Conservation (phyloP, 2,797 vertebrate genomes). For the Chelmon rostratus region DNA sequence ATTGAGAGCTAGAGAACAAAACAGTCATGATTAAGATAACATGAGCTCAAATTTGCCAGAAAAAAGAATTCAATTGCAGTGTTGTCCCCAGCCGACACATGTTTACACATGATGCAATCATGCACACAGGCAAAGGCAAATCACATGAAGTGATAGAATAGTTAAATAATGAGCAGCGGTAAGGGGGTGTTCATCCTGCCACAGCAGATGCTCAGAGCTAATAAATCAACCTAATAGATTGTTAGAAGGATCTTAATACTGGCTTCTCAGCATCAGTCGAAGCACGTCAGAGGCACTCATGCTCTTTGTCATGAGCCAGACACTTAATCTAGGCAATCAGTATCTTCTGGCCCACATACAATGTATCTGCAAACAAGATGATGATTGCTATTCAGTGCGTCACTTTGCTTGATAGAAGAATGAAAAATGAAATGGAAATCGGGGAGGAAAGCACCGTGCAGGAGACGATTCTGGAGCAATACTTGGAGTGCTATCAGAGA, state of each 20-base stretch:
- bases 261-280: conserved; percentile 2
- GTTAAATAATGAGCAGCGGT: background rate
- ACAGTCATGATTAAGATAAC: conserved; percentile 19
- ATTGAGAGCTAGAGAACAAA: conserved; percentile 30
- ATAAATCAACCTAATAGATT: conserved; percentile 26
- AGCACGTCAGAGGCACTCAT: conserved; percentile 11
- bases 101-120: conserved; percentile 15
- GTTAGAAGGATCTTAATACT: conserved; percentile 14
- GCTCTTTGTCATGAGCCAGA: conserved; percentile 22
- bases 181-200: background rate
- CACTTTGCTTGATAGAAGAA: conserved; percentile 10
- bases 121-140: background rate
- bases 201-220: background rate
- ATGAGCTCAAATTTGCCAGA: conserved; percentile 8
- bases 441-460: background rate
- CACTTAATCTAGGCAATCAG: conserved; percentile 20
- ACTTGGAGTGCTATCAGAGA: conserved; percentile 31
- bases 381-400: conserved; percentile 42
- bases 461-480: conserved; percentile 15
- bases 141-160: background rate
- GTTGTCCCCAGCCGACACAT: background rate
- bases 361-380: conserved; percentile 26
- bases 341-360: background rate
- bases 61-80: conserved; percentile 16
- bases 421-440: conserved; percentile 20